Evolutionary conservation across 1,140 invertebrate species (phyloP).

Genomic region (Bombus waltoni): DNA sequence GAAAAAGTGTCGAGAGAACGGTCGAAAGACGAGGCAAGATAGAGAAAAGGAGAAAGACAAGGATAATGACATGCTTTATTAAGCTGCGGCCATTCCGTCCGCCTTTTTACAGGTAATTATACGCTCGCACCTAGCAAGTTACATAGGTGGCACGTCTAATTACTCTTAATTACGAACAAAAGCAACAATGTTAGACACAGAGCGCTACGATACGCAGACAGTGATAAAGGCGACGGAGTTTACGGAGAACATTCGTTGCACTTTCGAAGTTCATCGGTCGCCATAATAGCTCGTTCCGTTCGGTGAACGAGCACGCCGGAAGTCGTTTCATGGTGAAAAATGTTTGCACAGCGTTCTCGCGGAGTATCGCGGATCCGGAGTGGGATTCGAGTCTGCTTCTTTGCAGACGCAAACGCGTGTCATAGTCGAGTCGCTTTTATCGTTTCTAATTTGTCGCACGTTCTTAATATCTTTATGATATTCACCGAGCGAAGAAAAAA

Average conservation of each 20-base stretch:
- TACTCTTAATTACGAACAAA: conserved; percentile 52
- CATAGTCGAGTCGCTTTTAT: background rate
- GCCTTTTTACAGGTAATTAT: conserved; percentile 51
- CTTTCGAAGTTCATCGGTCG: conserved; percentile 28
- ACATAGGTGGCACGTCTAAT: conserved; percentile 41
- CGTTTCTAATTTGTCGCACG: background rate
- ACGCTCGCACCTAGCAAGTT: conserved; percentile 34
- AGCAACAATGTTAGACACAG: background rate
- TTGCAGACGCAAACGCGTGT: background rate
- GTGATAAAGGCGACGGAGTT: conserved; percentile 13
- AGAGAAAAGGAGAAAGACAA: conserved; percentile 15
- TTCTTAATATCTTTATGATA: background rate
- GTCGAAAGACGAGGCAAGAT: background rate
- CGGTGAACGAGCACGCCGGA: background rate
- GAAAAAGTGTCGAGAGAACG: conserved; percentile 31
- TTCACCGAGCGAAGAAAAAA: background rate
- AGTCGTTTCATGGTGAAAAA: background rate
- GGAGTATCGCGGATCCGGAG: background rate
- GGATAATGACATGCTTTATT: conserved; percentile 53
- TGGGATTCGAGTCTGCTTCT: background rate
- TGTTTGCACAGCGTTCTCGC: background rate
- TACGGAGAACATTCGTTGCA: conserved; percentile 11
- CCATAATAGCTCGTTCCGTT: background rate
- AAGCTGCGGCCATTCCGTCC: conserved; percentile 29
- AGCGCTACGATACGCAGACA: background rate